Percentiles rank a stretch among this genome's conserved stretches.
Evolutionary conservation across 1,140 invertebrate genomes (phyloP).

Genomic region (Lepidurus apus): DNA sequence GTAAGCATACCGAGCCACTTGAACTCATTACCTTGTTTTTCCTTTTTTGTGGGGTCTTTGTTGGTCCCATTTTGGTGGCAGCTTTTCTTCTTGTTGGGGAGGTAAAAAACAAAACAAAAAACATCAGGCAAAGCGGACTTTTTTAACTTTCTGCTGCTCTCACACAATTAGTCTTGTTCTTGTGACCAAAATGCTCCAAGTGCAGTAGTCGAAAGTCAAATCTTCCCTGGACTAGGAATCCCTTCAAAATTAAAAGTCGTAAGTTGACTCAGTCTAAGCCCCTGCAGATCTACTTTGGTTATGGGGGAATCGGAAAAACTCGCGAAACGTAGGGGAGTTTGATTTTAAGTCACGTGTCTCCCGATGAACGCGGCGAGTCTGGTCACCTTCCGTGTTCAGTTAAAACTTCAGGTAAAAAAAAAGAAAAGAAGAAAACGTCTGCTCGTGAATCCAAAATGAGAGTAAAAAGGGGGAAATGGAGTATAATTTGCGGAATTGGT

Average conservation of each 20-base stretch:
- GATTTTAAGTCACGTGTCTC: neutral
- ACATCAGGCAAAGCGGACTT: neutral
- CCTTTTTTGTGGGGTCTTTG: neutral
- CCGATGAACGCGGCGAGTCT: neutral
- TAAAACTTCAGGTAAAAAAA: neutral
- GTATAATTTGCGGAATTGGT: neutral
- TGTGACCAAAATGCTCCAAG: neutral
- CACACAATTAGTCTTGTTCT: slow-evolving; percentile 11
- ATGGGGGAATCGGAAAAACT: neutral
- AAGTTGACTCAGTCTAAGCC: neutral
- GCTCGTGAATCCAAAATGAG: too few relatives aligned
- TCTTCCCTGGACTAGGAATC: neutral
- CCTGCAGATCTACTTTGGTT: neutral
- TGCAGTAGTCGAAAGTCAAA: neutral
- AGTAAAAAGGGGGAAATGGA: too few relatives aligned
- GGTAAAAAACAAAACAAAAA: neutral
- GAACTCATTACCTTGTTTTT: neutral
- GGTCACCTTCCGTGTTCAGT: neutral
- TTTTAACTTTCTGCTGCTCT: slow-evolving; percentile 22
- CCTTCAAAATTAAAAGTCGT: neutral
- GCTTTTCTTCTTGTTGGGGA: slow-evolving; percentile 10
- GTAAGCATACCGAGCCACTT: slow-evolving; percentile 56
- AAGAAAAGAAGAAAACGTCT: neutral
- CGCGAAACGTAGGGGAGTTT: neutral
- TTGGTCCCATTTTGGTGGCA: slow-evolving; percentile 17